Conservation (phyloP, 2,797 vertebrate species). For the Lagorchestes hirsutus region DNA sequence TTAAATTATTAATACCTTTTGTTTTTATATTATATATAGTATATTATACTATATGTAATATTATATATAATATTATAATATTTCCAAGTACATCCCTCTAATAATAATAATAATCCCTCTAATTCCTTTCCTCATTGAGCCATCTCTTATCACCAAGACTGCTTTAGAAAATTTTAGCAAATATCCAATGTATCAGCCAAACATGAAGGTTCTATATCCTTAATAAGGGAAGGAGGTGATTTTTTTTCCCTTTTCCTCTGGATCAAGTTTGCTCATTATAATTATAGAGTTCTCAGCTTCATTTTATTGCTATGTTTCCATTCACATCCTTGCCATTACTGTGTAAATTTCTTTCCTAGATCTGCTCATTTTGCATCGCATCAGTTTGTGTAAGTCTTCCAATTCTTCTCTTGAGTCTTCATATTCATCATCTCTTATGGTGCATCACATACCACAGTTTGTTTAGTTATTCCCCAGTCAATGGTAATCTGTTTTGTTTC, state of each 20-base stretch:
- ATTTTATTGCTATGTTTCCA: background rate
- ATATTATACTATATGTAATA: too few relatives aligned
- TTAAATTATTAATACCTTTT: background rate
- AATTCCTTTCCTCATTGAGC: background rate
- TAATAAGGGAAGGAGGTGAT: background rate
- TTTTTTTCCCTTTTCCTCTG: background rate
- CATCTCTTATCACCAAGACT: background rate
- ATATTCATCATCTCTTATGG: background rate
- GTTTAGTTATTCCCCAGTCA: background rate
- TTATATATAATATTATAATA: background rate
- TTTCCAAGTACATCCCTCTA: background rate
- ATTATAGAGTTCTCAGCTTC: background rate
- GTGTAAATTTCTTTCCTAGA: background rate
- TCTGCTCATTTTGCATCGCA: background rate
- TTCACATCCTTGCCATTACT: background rate
- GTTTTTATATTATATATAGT: background rate
- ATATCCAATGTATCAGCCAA: background rate
- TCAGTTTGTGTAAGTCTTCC: background rate
- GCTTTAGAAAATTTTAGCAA: background rate
- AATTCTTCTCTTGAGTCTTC: background rate
- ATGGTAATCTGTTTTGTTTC: background rate
- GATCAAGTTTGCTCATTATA: background rate
- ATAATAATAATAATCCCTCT: background rate
- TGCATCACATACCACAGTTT: background rate
- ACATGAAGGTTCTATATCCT: background rate